phyloP scores from a whole-genome alignment of 2,113 vertebrate species.

The Falco punctatus region DNA sequence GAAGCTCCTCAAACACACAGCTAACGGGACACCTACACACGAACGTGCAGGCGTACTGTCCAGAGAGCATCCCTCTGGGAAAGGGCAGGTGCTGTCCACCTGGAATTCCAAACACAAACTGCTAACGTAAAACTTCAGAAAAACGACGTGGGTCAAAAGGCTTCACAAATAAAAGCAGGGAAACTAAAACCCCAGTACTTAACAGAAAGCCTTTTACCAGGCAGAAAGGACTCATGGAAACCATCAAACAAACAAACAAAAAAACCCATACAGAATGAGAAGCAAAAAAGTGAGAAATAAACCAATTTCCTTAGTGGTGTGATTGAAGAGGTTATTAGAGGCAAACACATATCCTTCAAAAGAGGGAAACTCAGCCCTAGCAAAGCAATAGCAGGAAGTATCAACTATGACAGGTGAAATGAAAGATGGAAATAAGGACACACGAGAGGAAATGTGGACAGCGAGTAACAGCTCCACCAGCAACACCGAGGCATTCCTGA shows the following conservation, averaged over 20 bases:
- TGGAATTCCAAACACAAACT: background rate
- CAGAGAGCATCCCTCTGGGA: background rate
- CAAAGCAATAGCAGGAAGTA: background rate
- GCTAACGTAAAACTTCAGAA: background rate
- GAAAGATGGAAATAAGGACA: constrained; percentile 7
- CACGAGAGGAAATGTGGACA: background rate
- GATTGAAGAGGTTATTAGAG: background rate
- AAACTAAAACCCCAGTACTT: background rate
- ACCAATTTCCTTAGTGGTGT: background rate
- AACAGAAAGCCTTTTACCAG: background rate
- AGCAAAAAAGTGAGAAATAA: background rate
- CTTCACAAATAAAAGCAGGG: background rate
- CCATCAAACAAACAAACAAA: background rate
- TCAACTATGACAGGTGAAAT: constrained; percentile 26
- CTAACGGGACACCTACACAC: background rate
- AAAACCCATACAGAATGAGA: background rate
- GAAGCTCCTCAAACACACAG: background rate
- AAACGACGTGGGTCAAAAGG: background rate
- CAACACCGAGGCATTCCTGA: background rate
- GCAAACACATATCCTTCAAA: background rate
- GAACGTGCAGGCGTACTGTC: background rate
- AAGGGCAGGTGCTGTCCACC: background rate
- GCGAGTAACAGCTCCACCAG: background rate
- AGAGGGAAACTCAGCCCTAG: background rate
- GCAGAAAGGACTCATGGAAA: background rate